Percentiles rank a stretch among this genome's conserved stretches.
Conservation (phyloP, 2,797 vertebrate species). For the Chelon auratus region DNA sequence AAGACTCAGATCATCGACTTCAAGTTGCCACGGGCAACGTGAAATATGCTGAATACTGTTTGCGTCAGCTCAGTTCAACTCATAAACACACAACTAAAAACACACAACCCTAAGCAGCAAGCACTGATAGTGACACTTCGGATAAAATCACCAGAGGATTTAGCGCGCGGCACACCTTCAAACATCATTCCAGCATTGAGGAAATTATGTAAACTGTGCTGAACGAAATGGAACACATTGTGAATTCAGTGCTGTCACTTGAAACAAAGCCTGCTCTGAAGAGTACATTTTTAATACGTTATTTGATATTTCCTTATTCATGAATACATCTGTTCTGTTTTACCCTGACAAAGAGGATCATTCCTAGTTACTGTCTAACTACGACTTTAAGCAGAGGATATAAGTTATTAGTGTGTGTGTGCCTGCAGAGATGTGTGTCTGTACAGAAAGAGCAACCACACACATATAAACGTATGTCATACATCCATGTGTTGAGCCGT, state of each 20-base stretch:
- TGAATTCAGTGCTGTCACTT: not conserved
- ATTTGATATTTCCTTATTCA: constrained; percentile 39
- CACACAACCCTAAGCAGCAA: constrained; percentile 30
- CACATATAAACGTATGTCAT: not conserved
- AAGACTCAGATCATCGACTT: constrained; percentile 18
- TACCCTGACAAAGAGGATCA: constrained; percentile 57
- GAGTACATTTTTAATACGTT: not conserved
- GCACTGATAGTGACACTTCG: constrained; percentile 12
- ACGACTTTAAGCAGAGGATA: constrained; percentile 51
- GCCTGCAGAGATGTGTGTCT: not conserved
- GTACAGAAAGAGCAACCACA: not conserved
- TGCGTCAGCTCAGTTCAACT: constrained; percentile 48
- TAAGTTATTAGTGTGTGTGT: too few species aligned
- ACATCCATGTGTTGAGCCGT: not conserved
- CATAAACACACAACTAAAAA: constrained; percentile 43
- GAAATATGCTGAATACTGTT: constrained; percentile 25
- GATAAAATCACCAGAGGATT: constrained; percentile 21
- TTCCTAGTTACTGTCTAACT: constrained; percentile 54
- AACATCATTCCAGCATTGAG: not conserved
- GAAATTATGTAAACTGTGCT: constrained; percentile 7
- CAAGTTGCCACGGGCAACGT: constrained; percentile 23
- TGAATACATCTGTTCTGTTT: constrained; percentile 44
- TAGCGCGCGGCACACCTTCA: not conserved
- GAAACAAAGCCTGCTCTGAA: constrained; percentile 13
- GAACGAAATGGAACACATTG: not conserved